These are phyloP conservation scores for Rhimphoctona megacephalus DNA, from an alignment of 2,888 invertebrate species.

Conservation along the genomic window DNA sequence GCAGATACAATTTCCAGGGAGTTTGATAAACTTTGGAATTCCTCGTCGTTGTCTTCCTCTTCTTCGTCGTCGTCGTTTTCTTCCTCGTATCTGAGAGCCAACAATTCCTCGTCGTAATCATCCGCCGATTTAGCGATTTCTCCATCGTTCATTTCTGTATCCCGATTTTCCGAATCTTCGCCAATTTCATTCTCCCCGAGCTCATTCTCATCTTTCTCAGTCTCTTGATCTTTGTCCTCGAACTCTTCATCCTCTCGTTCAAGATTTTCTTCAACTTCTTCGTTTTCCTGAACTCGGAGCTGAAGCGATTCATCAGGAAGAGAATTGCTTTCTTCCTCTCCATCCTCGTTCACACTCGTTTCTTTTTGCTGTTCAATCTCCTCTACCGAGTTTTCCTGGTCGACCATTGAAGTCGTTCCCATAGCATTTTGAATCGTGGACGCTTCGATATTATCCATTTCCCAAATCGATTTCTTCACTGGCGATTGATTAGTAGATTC, in stretches of 20 bases:
- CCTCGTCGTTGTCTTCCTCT: conserved; percentile 59
- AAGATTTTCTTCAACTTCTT: not conserved
- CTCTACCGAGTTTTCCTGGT: not conserved
- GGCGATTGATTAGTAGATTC: conserved; percentile 56
- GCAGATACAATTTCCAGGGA: conserved; percentile 40
- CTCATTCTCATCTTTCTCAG: not conserved
- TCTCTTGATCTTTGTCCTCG: conserved; percentile 10
- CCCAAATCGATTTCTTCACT: not conserved
- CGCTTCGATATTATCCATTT: not conserved
- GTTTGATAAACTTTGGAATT: conserved; percentile 68
- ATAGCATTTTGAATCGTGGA: not conserved
- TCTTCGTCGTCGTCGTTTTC: conserved; percentile 65
- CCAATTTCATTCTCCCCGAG: not conserved
- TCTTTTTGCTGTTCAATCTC: not conserved
- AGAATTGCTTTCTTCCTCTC: not conserved
- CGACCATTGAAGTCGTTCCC: not conserved
- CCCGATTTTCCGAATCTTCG: conserved; percentile 13
- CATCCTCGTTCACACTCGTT: not conserved
- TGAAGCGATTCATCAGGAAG: not conserved
- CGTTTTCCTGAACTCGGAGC: not conserved
- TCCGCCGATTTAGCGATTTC: conserved; percentile 42
- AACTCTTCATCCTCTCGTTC: not conserved
- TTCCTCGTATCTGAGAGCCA: conserved; percentile 64
- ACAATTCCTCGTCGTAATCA: conserved; percentile 68
- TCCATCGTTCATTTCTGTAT: conserved; percentile 21